Conservation (phyloP, 2,113 vertebrate genomes). For the Leptosomus discolor region DNA sequence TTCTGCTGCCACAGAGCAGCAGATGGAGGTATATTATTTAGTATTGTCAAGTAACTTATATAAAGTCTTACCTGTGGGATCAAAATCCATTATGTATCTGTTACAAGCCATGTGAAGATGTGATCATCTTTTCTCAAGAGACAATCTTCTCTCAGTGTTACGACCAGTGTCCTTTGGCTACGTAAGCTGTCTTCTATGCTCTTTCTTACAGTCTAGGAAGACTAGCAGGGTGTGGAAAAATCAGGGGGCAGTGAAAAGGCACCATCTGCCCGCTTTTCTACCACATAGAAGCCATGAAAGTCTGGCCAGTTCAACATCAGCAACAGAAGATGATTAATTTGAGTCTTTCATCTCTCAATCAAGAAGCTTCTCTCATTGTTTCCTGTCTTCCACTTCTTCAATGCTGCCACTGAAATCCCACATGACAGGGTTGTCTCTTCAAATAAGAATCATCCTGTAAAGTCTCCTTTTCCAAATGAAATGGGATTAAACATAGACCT, state of each 20-base stretch:
- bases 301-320: neutral
- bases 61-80: neutral
- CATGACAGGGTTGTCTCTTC: slow-evolving; percentile 8
- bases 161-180: neutral
- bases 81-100: neutral
- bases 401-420: neutral
- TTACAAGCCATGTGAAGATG: neutral
- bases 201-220: neutral
- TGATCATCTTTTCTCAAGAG: neutral
- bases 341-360: slow-evolving; percentile 1
- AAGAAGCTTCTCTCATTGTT: slow-evolving; percentile 6
- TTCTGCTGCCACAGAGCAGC: neutral
- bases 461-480: neutral
- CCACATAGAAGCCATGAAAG: neutral
- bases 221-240: neutral
- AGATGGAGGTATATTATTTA: neutral
- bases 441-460: slow-evolving; percentile 3
- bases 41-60: neutral
- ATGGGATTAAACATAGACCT: neutral
- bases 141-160: neutral
- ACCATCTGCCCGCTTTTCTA: neutral
- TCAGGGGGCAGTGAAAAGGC: neutral
- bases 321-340: neutral
- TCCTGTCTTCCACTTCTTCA: slow-evolving; percentile 15
- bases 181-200: neutral